Evolutionary conservation across 2,113 vertebrate species (phyloP), one percentile per base, ranked within the genome.

Genomic region (Peromyscus polionotus): DNA sequence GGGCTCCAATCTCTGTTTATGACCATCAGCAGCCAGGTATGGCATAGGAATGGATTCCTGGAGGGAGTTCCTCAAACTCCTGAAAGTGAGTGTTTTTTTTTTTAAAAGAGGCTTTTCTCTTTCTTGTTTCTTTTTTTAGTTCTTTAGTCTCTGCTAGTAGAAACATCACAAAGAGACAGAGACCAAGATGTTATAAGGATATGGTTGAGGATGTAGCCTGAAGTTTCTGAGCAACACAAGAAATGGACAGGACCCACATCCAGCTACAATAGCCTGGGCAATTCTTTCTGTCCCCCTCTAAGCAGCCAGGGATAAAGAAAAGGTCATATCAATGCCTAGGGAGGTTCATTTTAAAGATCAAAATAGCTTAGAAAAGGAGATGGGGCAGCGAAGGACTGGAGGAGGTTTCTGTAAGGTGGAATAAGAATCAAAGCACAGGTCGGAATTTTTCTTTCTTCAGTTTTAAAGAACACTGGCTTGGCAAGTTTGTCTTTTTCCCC

Each of bases 301-400:
- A 70, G 42, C 10, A 92, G 84, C 33, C 17, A 42, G 39, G 45
- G 81, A 85, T 94, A 81, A 92, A 96, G 91, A 94, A 45, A 72
- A 68, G 26, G 61, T 77, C 26, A 3, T 33, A 3, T 57, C 48
- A 67, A 86, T 45, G 26, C 1, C 10, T 36, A 65, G 63, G 70
- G 91, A 93, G 42, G 70, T 77, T 95, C 63, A 76, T 77, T 88
- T 96, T 92, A 86, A 28, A 95, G 95, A 83, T 51, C 57, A 70
- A 92, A 87, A 77, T 63, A 75, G 31, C 84, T 92, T 68, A 22
- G 84, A 70, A 80, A 80, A 97, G 57, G 94, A 95, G 57, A 31
- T n/a, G 94, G 91, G 95, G n/a, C 85, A 31, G 7, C 51, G 80
- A 13, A 65, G 86, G 88, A 63, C 7, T 92, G 93, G 75, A 88